Evolutionary conservation across 1,140 invertebrate genomes (phyloP), one percentile per base, ranked within the genome.

Genomic region (Halictus rubicundus): DNA sequence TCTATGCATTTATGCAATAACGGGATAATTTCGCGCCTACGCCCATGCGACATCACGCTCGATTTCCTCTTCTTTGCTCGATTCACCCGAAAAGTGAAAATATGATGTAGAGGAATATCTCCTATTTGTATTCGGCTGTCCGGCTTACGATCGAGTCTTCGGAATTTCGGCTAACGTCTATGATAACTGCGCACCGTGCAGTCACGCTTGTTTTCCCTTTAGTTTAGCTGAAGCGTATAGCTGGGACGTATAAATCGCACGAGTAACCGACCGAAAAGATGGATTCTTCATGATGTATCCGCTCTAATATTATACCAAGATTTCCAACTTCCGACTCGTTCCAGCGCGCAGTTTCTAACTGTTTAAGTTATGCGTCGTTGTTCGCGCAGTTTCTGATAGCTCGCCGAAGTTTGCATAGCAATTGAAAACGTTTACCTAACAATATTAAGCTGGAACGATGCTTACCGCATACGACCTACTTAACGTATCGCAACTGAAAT

Each of bases 1-100:
- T 79, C 88, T 75, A 89, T 89, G 85, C 88, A 89, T 89, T 89
- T 89, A 89, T 89, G 88, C 88, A 89, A 89, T 89, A 80, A 88
- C 85, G 82, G 86, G 87, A 89, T 89, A 89, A 89, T 89, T 89
- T 88, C 83, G 82, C 78, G 84, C 87, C 85, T 88, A 88, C 79
- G 81, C 70, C 80, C 80, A 78, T 79, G 70, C 83, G 75, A 81
- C 78, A 78, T 87, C 86, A 80, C 88, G 88, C 88, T 88, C 88
- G 81, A 88, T 89, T 89, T 89, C 80, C 80, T 66, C 61, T 63
- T 37, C 72, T 66, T 74, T 73, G 32, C 65, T 80, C 78, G 69
- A 78, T 80, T 77, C 78, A 52, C 46, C 21, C 49, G 16, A 12
- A 42, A 69, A 69, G 70, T 60, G 71, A 69, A 23, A 82, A 82